phyloP scores from a whole-genome alignment of 92 coral and sea anemone genomes.

The Parazoanthus darwini region DNA sequence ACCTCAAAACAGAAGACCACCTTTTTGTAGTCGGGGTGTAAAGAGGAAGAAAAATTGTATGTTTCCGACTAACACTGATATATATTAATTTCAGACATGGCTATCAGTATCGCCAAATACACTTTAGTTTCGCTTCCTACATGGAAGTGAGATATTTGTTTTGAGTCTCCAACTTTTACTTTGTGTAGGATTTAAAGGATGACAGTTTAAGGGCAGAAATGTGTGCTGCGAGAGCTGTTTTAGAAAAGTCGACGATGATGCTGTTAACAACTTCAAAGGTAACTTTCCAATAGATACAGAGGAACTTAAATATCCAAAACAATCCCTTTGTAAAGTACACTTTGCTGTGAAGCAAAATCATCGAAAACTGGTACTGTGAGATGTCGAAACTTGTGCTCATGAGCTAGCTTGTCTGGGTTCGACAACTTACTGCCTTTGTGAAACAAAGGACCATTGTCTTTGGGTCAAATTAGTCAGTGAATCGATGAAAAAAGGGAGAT shows the following conservation, averaged over 20 bases:
- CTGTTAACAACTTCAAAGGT: conserved; percentile 97
- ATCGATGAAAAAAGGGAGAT: no score
- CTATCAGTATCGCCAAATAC: no score
- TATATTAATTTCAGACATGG: no score
- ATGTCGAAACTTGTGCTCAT: background rate
- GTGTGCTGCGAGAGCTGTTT: conserved; percentile 95
- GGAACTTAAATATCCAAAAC: background rate
- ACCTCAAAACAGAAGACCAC: no score
- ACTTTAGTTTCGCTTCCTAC: no score
- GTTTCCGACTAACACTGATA: no score
- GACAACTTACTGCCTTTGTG: background rate
- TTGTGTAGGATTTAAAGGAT: background rate
- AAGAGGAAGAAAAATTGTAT: no score
- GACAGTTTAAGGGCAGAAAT: conserved; percentile 76
- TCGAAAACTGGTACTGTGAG: background rate
- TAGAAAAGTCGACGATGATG: conserved; percentile 99
- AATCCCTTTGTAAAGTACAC: background rate
- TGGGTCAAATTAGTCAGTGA: no score
- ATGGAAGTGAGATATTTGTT: no score
- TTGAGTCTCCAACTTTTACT: background rate
- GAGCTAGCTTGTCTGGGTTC: background rate
- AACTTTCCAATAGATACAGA: background rate
- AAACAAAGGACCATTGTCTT: no score
- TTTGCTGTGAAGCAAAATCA: background rate
- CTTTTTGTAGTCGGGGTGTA: no score